Conservation (phyloP, 2,797 vertebrate species). For the Pelochelys cantorii region DNA sequence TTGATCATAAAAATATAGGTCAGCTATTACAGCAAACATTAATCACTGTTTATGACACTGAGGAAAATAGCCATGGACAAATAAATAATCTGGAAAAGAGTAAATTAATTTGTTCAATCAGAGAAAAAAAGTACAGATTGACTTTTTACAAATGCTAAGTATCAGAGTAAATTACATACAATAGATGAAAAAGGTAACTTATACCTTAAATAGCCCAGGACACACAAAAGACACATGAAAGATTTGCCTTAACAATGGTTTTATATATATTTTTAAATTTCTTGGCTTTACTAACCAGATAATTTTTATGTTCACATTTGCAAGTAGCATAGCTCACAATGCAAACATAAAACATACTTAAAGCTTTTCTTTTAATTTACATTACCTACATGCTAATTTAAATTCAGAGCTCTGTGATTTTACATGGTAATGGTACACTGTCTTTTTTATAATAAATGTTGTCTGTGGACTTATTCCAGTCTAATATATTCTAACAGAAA, state of each 20-base stretch:
- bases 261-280: background rate
- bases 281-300: conserved; percentile 33
- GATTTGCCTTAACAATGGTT: conserved; percentile 41
- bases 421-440: conserved; percentile 42
- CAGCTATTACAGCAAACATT: conserved; percentile 14
- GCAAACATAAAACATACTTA: conserved; percentile 54
- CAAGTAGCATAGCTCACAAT: conserved; percentile 34
- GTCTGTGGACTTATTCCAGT: conserved; percentile 40
- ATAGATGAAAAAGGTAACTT: background rate
- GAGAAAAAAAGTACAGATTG: background rate
- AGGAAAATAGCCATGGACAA: background rate
- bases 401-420: conserved; percentile 45
- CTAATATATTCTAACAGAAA: conserved; percentile 16
- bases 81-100: background rate
- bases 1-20: background rate
- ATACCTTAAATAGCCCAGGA: background rate
- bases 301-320: conserved; percentile 51
- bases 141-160: background rate
- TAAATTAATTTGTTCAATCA: background rate
- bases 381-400: conserved; percentile 33
- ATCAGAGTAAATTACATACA: background rate
- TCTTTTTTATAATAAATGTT: conserved; percentile 50
- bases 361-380: conserved; percentile 55
- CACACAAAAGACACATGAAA: background rate
- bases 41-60: conserved; percentile 11